Percentiles rank a stretch among this genome's conserved stretches.
Conservation (phyloP, 2,113 vertebrate species). For the Petaurus breviceps region DNA sequence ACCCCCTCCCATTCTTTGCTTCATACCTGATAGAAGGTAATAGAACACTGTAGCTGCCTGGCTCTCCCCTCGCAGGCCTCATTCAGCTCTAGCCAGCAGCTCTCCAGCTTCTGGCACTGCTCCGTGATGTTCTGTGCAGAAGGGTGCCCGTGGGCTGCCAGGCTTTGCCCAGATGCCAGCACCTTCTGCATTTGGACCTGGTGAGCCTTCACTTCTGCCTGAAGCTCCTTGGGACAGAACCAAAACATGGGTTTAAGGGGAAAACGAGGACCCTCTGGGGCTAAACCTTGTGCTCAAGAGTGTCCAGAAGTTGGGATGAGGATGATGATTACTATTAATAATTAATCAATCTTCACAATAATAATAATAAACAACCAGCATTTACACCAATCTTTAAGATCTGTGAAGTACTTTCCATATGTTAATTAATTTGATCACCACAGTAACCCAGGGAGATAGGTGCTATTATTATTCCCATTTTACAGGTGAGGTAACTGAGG, state of each 20-base stretch:
- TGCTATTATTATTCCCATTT: too few relatives aligned
- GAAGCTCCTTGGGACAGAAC: conserved; percentile 84
- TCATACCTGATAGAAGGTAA: conserved; percentile 88
- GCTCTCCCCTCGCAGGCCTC: conserved; percentile 83
- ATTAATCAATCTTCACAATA: neutral
- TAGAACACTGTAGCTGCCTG: conserved; percentile 84
- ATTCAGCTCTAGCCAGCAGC: conserved; percentile 88
- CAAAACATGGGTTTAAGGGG: neutral
- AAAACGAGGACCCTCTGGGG: neutral
- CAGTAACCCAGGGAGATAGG: neutral
- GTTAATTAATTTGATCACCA: neutral
- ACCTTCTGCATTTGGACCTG: conserved; percentile 84
- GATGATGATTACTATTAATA: neutral
- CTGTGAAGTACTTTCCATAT: neutral
- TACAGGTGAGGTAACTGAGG: too few relatives aligned
- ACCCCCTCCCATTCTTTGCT: neutral
- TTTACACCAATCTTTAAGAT: neutral
- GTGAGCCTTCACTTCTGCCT: conserved; percentile 87
- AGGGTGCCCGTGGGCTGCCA: conserved; percentile 81
- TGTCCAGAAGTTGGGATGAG: neutral
- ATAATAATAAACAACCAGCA: neutral
- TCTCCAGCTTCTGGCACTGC: conserved; percentile 84
- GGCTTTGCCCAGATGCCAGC: conserved; percentile 85
- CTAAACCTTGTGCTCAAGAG: neutral
- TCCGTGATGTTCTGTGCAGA: conserved; percentile 81